These are phyloP conservation scores for Anhinga anhinga DNA, from an alignment of 2,113 vertebrate species.

Conservation along the genomic window DNA sequence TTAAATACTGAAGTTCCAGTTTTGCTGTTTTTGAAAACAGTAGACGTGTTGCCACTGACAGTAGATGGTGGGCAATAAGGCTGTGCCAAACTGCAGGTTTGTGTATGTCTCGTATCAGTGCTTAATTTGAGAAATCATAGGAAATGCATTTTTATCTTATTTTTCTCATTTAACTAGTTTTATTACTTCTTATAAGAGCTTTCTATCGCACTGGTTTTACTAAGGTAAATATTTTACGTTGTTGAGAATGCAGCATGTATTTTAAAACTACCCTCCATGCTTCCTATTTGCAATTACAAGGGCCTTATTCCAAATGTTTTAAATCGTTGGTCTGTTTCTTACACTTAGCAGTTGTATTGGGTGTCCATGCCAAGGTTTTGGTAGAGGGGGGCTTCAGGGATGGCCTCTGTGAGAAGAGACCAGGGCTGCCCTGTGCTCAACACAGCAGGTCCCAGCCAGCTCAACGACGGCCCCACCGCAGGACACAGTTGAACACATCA, in stretches of 20 bases:
- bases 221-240: background rate
- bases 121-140: background rate
- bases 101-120: background rate
- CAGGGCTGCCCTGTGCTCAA: background rate
- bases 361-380: background rate
- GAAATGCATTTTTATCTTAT: background rate
- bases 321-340: background rate
- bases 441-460: background rate
- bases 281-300: background rate
- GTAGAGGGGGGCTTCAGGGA: background rate
- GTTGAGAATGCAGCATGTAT: background rate
- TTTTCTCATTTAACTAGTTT: background rate
- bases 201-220: background rate
- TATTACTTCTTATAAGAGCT: background rate
- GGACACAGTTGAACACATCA: background rate
- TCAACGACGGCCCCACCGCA: accelerated
- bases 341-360: background rate
- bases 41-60: background rate
- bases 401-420: background rate
- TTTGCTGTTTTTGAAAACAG: background rate
- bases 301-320: background rate
- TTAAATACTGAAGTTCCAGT: background rate
- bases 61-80: background rate
- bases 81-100: background rate
- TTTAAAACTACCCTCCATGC: background rate